Evolutionary conservation across 1,140 invertebrate genomes (phyloP).

Genomic region (Bacillus rossius): DNA sequence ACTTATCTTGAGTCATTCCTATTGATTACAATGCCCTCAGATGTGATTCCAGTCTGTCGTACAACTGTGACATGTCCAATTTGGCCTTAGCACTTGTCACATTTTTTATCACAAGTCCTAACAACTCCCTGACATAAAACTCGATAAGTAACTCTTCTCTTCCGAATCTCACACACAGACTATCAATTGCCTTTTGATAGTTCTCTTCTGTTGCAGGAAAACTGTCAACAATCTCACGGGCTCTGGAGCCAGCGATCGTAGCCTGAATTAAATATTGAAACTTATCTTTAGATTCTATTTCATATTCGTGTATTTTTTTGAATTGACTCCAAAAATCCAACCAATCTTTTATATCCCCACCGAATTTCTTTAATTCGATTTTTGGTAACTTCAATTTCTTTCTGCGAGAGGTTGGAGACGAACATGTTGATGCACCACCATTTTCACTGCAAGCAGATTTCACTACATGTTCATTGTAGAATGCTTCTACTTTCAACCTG

Average conservation of each 20-base stretch:
- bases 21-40: constrained; percentile 35
- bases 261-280: constrained; percentile 25
- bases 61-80: not conserved
- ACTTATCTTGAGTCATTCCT: constrained; percentile 34
- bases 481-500: too few species aligned
- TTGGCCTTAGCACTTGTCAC: not conserved
- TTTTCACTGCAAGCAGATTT: too few species aligned
- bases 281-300: constrained; percentile 21
- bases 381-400: constrained; percentile 19
- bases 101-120: constrained; percentile 11
- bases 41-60: constrained; percentile 22
- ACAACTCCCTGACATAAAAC: constrained; percentile 22
- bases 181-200: constrained; percentile 21
- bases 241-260: constrained; percentile 16
- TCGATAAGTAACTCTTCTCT: constrained; percentile 17
- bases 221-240: constrained; percentile 15
- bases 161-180: constrained; percentile 20
- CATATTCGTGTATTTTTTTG: constrained; percentile 29
- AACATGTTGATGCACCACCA: too few species aligned
- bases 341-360: constrained; percentile 29
- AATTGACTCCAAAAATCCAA: constrained; percentile 33
- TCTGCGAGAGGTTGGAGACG: not conserved
- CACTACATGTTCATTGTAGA: too few species aligned
- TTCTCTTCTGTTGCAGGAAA: constrained; percentile 17
- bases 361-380: constrained; percentile 28